Evolutionary conservation across 2,113 vertebrate genomes (phyloP).

Genomic region (Cricetomys ansorgei): DNA sequence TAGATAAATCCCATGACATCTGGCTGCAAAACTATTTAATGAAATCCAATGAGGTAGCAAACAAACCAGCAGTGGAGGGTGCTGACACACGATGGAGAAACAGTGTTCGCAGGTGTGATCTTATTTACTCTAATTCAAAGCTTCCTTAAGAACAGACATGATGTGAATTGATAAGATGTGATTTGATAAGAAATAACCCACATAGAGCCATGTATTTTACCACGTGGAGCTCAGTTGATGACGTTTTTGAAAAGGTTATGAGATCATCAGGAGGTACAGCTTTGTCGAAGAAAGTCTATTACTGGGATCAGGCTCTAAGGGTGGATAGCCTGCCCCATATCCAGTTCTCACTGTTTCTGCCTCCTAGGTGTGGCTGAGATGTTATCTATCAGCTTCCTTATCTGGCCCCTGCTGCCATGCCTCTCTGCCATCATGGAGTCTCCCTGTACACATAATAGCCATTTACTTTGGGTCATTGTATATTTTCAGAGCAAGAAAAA

Average conservation of each 20-base stretch:
- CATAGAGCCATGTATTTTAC: neutral
- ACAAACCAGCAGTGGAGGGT: neutral
- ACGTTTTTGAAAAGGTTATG: neutral
- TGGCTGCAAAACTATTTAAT: neutral
- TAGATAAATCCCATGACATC: neutral
- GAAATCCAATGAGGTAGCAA: neutral
- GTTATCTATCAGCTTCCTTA: no score
- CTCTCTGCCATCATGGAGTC: neutral
- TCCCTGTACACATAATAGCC: neutral
- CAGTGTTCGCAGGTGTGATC: neutral
- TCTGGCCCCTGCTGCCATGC: neutral
- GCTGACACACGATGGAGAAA: neutral
- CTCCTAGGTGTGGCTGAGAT: neutral
- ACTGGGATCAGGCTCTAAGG: neutral
- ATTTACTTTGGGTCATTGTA: neutral
- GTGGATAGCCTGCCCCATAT: neutral
- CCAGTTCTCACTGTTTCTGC: neutral
- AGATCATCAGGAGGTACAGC: fast-evolving
- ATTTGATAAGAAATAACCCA: neutral
- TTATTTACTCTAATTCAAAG: no score
- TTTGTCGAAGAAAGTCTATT: neutral
- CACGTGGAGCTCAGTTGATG: neutral
- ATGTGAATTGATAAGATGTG: neutral
- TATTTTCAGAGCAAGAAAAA: neutral
- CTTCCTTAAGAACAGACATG: neutral